Evolutionary conservation across 1,140 invertebrate genomes (phyloP).

Genomic region (Leptestheria dahalacensis): DNA sequence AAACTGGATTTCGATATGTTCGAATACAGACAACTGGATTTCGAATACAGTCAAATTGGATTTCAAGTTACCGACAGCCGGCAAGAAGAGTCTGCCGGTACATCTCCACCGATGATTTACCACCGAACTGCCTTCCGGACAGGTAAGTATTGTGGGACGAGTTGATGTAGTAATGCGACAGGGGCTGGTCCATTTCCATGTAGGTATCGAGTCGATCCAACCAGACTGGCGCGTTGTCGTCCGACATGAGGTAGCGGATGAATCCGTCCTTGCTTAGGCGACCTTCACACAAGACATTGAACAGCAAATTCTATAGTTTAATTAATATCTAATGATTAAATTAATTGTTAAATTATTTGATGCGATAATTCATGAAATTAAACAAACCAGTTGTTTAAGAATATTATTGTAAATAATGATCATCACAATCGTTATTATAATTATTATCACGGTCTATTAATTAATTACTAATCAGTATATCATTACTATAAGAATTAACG

Average conservation of each 20-base stretch:
- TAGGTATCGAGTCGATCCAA: conserved; percentile 91
- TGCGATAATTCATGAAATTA: too few species aligned
- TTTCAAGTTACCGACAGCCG: conserved; percentile 59
- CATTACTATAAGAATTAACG: conserved; percentile 6
- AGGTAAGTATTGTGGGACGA: conserved; percentile 99
- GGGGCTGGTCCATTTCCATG: conserved; percentile 97
- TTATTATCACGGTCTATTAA: too few species aligned
- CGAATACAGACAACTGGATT: neutral
- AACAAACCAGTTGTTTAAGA: too few species aligned
- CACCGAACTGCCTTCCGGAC: conserved; percentile 89
- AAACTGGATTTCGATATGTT: too few species aligned
- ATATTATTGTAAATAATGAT: too few species aligned
- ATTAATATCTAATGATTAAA: too few species aligned
- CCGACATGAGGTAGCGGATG: conserved; percentile 94
- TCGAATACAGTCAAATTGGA: neutral
- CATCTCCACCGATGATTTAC: conserved; percentile 96
- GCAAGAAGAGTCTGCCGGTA: conserved; percentile 92
- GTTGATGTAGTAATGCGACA: conserved; percentile 98
- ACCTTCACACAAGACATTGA: conserved; percentile 31
- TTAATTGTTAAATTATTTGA: too few species aligned
- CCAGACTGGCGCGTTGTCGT: conserved; percentile 98
- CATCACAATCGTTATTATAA: too few species aligned
- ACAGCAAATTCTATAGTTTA: too few species aligned
- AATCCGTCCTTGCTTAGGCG: conserved; percentile 85
- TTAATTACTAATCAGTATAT: neutral